Conservation (phyloP, 2,888 invertebrate genomes). For the Melanostoma mellinum region DNA sequence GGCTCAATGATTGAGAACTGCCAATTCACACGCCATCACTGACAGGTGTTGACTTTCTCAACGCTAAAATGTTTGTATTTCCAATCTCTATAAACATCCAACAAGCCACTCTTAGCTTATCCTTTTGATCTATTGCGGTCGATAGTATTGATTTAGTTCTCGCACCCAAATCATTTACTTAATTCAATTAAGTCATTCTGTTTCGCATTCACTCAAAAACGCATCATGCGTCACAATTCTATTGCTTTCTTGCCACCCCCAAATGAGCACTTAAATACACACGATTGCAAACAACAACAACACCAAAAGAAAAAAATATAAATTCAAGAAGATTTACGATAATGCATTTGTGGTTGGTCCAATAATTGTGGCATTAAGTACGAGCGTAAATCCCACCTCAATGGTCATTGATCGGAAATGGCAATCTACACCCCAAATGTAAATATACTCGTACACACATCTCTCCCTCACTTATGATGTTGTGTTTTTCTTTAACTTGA, state of each 20-base stretch:
- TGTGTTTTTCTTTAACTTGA: not conserved
- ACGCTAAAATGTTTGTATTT: too few relatives aligned
- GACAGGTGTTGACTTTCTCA: constrained; percentile 18
- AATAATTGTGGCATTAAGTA: constrained; percentile 20
- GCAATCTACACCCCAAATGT: not conserved
- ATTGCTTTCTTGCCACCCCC: constrained; percentile 43
- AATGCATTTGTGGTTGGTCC: constrained; percentile 38
- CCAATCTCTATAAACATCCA: too few relatives aligned
- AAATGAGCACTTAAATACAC: constrained; percentile 21
- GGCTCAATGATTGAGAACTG: constrained; percentile 25
- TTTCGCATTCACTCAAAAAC: constrained; percentile 26
- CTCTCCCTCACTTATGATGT: not conserved
- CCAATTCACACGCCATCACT: constrained; percentile 10
- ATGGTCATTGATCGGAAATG: constrained; percentile 61
- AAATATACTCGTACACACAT: not conserved
- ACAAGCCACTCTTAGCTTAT: too few relatives aligned
- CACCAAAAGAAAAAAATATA: constrained; percentile 60
- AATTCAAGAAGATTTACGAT: constrained; percentile 54
- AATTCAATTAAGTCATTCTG: constrained; percentile 51
- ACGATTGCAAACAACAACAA: constrained; percentile 32
- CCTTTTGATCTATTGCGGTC: not conserved
- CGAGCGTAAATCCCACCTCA: constrained; percentile 23
- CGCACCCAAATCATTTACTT: constrained; percentile 49
- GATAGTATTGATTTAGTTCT: constrained; percentile 24
- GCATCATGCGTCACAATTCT: constrained; percentile 57